Conservation (phyloP, 2,113 vertebrate genomes). For the Pseudorhombus dupliciocellatus region DNA sequence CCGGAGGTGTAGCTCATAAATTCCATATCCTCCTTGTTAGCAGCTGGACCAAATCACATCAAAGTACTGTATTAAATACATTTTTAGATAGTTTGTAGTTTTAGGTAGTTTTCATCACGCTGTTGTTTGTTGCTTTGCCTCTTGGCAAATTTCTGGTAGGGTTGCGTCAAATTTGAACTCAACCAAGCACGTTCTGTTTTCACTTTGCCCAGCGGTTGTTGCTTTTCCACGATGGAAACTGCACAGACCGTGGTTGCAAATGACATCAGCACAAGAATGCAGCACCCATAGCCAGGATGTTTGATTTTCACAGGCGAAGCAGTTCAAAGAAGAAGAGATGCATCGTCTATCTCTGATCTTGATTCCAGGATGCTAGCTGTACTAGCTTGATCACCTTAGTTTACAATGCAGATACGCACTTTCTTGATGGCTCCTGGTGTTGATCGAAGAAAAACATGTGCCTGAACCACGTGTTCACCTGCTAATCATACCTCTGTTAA, state of each 20-base stretch:
- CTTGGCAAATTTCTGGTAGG: no score
- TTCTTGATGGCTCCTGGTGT: background rate
- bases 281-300: no score
- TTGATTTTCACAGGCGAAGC: no score
- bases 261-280: no score
- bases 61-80: background rate
- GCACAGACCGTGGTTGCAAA: no score
- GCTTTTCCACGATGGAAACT: background rate
- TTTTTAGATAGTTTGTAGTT: background rate
- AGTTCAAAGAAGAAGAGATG: no score
- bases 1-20: background rate
- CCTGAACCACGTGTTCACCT: background rate
- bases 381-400: slow-evolving; percentile 1
- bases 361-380: background rate
- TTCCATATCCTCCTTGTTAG: background rate
- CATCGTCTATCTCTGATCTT: no score
- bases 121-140: no score
- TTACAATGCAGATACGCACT: background rate
- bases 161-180: no score
- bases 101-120: background rate
- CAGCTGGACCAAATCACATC: background rate
- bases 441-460: background rate
- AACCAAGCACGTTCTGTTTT: no score
- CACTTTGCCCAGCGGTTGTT: no score
- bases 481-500: slow-evolving; percentile 37